Evolutionary conservation across 2,113 vertebrate genomes (phyloP).

Genomic region (Danio rerio): DNA sequence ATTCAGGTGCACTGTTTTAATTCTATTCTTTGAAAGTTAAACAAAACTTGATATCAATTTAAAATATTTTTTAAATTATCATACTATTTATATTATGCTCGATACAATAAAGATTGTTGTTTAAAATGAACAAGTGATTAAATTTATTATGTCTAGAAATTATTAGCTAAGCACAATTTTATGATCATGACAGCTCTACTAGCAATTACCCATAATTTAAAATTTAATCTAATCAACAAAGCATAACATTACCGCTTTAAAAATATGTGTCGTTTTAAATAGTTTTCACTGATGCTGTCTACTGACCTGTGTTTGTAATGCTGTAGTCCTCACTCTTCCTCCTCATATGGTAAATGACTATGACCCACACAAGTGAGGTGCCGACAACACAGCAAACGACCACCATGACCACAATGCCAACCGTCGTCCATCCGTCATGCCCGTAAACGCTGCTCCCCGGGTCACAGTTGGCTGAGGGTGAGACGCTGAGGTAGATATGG

Average conservation of each 20-base stretch:
- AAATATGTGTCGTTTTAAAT: too few relatives aligned
- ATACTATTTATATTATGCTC: neutral
- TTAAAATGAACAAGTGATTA: too few relatives aligned
- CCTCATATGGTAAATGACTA: conserved; percentile 98
- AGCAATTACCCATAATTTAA: too few relatives aligned
- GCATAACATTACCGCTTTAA: too few relatives aligned
- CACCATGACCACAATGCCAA: conserved; percentile 95
- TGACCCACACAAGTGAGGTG: conserved; percentile 97
- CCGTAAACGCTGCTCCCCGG: conserved; percentile 77
- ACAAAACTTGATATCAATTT: too few relatives aligned
- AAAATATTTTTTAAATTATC: too few relatives aligned
- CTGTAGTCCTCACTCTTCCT: conserved; percentile 91
- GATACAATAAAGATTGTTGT: neutral
- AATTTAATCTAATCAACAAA: too few relatives aligned
- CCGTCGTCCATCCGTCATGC: conserved; percentile 92
- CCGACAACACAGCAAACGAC: conserved; percentile 99
- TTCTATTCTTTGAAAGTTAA: too few relatives aligned
- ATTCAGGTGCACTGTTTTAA: too few relatives aligned
- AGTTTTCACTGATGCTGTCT: neutral
- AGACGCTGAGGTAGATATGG: conserved; percentile 86
- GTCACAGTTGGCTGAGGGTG: conserved; percentile 91
- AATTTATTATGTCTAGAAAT: too few relatives aligned
- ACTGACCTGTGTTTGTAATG: conserved; percentile 90
- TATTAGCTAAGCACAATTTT: too few relatives aligned
- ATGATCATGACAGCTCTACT: too few relatives aligned